Conservation (phyloP, 1,140 invertebrate species). For the Pseudomyrmex concolor region DNA sequence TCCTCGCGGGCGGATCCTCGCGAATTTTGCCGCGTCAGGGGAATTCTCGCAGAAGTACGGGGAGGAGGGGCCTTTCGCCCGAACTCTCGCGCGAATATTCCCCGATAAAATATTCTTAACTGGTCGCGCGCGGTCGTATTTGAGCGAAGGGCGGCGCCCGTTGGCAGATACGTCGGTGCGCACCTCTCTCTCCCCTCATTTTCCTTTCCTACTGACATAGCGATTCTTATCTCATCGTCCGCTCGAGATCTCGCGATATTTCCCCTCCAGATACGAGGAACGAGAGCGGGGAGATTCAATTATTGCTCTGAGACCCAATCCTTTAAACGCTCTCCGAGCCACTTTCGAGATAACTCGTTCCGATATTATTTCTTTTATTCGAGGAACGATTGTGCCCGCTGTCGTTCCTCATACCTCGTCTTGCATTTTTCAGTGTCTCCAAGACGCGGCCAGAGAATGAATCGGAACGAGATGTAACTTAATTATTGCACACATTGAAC, state of each 20-base stretch:
- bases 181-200: constrained; percentile 16
- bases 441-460: not conserved
- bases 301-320: constrained; percentile 57
- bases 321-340: constrained; percentile 71
- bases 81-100: constrained; percentile 72
- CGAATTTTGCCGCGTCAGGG: constrained; percentile 71
- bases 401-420: not conserved
- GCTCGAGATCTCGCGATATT: constrained; percentile 50
- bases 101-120: constrained; percentile 77
- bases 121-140: constrained; percentile 63
- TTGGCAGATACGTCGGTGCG: constrained; percentile 56
- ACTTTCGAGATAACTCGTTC: constrained; percentile 64
- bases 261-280: constrained; percentile 37
- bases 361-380: constrained; percentile 58
- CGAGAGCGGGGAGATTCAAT: constrained; percentile 53
- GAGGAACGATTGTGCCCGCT: constrained; percentile 15
- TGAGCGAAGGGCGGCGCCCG: constrained; percentile 67
- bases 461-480: not conserved
- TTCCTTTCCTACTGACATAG: constrained; percentile 45
- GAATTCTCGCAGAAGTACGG: constrained; percentile 66
- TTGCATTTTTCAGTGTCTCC: constrained; percentile 14
- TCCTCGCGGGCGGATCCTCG: constrained; percentile 4
- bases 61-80: constrained; percentile 9
- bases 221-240: constrained; percentile 62
- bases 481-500: not conserved